A percentile compares a stretch with the other conserved stretches of the same genome.
Evolutionary conservation across 2,113 vertebrate species (phyloP).

Genomic region (Eublepharis macularius): DNA sequence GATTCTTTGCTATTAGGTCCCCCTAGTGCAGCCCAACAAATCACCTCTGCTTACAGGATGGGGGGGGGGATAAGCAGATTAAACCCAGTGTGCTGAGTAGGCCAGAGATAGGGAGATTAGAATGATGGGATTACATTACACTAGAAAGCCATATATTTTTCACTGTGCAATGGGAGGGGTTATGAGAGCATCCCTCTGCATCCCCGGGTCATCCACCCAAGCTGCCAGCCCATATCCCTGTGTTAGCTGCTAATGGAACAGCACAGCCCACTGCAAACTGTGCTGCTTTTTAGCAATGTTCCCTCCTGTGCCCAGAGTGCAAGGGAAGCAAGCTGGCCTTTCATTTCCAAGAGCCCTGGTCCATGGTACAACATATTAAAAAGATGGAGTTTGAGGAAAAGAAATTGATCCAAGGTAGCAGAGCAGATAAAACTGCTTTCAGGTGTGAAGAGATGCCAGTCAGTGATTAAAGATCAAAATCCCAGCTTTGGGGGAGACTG

Average conservation of each 20-base stretch:
- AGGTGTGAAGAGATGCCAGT: neutral
- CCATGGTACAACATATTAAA: neutral
- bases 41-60: constrained; percentile 11
- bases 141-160: neutral
- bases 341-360: neutral
- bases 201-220: neutral
- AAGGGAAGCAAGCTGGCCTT: neutral
- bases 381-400: neutral
- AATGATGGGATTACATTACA: constrained; percentile 7
- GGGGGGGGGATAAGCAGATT: neutral
- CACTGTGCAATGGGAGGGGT: neutral
- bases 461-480: neutral
- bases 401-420: neutral
- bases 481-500: neutral
- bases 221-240: neutral
- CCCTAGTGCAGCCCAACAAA: neutral
- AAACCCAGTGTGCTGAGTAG: neutral
- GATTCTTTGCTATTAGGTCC: neutral
- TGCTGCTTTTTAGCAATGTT: neutral
- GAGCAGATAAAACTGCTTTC: neutral
- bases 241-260: neutral
- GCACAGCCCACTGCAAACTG: neutral
- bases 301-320: neutral
- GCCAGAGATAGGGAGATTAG: neutral
- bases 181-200: neutral